phyloP scores from a whole-genome alignment of 2,888 invertebrate genomes.

The Scaptomyza reducta region DNA sequence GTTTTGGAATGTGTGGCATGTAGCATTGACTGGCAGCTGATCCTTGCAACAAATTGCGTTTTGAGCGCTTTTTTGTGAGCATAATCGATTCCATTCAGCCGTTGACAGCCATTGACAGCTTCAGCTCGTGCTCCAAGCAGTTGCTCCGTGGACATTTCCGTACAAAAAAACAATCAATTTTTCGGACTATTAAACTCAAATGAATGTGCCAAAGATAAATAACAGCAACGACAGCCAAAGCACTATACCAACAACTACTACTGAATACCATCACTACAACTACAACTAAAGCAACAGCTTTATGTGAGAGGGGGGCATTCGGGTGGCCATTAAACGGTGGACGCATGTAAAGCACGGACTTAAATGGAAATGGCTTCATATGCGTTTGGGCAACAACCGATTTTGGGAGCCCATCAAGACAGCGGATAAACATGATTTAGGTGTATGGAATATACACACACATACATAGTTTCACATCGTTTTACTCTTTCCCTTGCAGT shows the following conservation, averaged over 20 bases:
- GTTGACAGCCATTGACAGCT: slow-evolving; percentile 14
- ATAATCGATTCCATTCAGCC: slow-evolving; percentile 72
- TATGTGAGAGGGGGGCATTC: slow-evolving; percentile 15
- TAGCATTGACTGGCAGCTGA: slow-evolving; percentile 28
- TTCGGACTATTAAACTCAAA: slow-evolving; percentile 82
- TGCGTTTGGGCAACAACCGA: slow-evolving; percentile 53
- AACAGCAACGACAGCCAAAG: slow-evolving; percentile 72
- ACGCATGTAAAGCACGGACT: slow-evolving; percentile 52
- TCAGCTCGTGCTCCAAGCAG: slow-evolving; percentile 21
- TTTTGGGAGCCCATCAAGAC: slow-evolving; percentile 57
- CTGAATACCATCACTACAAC: slow-evolving; percentile 24
- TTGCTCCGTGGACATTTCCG: slow-evolving; percentile 64
- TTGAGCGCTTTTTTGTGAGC: slow-evolving; percentile 64
- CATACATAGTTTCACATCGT: slow-evolving; percentile 61
- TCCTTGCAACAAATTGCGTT: slow-evolving; percentile 57
- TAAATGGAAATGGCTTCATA: slow-evolving; percentile 77
- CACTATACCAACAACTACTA: slow-evolving; percentile 49
- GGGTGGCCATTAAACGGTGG: slow-evolving; percentile 59
- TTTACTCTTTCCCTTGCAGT: slow-evolving; percentile 19
- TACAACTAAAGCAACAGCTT: slow-evolving; percentile 38
- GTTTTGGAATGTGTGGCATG: slow-evolving; percentile 53
- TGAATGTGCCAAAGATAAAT: slow-evolving; percentile 80
- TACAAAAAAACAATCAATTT: slow-evolving; percentile 82
- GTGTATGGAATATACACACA: slow-evolving; percentile 54
- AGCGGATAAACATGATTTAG: slow-evolving; percentile 81